Percentiles rank a stretch among this genome's conserved stretches.
These are phyloP conservation scores for Eurystomus glaucurus DNA, from an alignment of 2,797 vertebrate genomes.

Conservation along the genomic window DNA sequence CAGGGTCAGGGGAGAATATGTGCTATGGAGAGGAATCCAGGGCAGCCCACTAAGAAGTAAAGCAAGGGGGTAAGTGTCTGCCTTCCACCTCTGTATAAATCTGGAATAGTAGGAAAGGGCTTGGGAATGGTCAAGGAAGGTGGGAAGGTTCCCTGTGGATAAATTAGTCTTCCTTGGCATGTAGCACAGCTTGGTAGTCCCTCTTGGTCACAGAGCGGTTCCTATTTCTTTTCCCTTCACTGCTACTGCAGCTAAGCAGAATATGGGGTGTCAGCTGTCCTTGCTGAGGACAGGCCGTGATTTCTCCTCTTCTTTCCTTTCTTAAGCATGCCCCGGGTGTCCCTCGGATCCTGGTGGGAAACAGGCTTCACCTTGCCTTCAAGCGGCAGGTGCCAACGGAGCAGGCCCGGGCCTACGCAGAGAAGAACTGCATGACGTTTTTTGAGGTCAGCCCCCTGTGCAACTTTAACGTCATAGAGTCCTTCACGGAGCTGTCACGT, in stretches of 20 bases:
- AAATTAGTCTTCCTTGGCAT: neutral
- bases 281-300: accelerated
- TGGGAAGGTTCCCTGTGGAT: neutral
- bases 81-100: neutral
- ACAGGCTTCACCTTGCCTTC: constrained; percentile 96
- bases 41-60: neutral
- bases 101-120: neutral
- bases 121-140: neutral
- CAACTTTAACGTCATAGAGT: constrained; percentile 99
- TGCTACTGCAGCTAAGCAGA: neutral
- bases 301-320: neutral
- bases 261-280: neutral
- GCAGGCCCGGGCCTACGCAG: constrained; percentile 95
- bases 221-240: accelerated
- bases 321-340: constrained; percentile 96
- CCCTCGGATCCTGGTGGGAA: constrained; percentile 96
- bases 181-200: neutral
- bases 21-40: neutral
- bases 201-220: accelerated
- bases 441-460: constrained; percentile 98
- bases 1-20: neutral
- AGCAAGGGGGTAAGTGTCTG: neutral
- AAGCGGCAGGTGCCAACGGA: constrained; percentile 97
- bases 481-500: constrained; percentile 97
- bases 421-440: constrained; percentile 99